Base-by-base conservation (phyloP, 92 coral and sea anemone species). In the Pocillopora grandis region DNA sequence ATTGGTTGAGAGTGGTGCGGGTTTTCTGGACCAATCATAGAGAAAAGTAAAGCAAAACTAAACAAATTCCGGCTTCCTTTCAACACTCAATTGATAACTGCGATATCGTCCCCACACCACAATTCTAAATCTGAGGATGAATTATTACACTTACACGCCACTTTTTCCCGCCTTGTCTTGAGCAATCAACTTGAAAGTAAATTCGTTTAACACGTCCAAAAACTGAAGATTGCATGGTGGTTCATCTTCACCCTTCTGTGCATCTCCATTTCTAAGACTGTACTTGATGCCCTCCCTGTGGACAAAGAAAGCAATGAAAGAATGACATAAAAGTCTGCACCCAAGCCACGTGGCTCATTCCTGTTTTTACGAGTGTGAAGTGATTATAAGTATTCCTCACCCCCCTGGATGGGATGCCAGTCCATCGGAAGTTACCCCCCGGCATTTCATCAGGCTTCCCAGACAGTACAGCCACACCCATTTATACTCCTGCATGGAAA, bases 141-240 rank as follows among this genome's bases (percentile, higher is more conserved):
- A 42, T 13, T 19, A 11, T 16, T 14, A 3, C 75, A 92, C 98
- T 94, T 79, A 96, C 99, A 96, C 97, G 75, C 94, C 98, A 69
- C 87, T 89, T 85, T 85, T 85, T 15, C 98, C 95, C 14, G 87
- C 76, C 87, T 90, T 96, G 84, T 96, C 99, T 67, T 90, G 99
- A 15, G 90, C 90, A 36, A 96, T 96, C 61, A 96, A 81, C 61
- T 94, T 91, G 48, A 84, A 89, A 13, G 98, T 87, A 79, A 95
- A 96, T 81, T 96, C 99, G 65, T 80, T 89, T 68, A 96, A 76
- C 73, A 96, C 87, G 36, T 94, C 99, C 69, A 96, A 91, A 81
- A 96, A 96, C 76, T 82, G 79, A 12, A 96, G 87, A 80, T 96
- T 92, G n/a, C 92, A 87, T 15, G 95, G 95, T 27, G 90, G 85